Conservation (phyloP, 2,888 invertebrate species). For the Lasioglossum villosulum region DNA sequence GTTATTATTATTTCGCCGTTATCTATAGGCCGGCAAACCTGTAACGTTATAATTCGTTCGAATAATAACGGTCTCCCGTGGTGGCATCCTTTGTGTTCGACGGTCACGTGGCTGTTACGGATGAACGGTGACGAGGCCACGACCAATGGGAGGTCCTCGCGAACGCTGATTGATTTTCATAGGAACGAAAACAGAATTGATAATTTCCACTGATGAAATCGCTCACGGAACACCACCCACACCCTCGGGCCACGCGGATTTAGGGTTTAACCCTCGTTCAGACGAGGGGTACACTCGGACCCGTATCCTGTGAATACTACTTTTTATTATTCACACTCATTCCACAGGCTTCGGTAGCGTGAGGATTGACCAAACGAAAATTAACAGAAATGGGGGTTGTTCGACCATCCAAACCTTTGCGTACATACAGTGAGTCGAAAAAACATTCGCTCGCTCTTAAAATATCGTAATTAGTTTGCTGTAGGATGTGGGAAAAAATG, state of each 20-base stretch:
- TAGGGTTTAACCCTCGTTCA: slow-evolving; percentile 5
- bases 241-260: neutral
- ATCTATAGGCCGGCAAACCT: neutral
- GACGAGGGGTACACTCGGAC: neutral
- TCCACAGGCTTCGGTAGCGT: neutral
- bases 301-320: neutral
- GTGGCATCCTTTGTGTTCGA: neutral
- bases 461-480: too few species aligned
- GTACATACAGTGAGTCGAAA: too few species aligned
- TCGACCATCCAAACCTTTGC: too few species aligned
- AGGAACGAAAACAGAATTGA: slow-evolving; percentile 15
- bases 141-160: neutral
- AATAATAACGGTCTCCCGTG: slow-evolving; percentile 11
- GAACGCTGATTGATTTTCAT: slow-evolving; percentile 1
- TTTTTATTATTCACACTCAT: neutral
- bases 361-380: neutral
- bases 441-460: too few species aligned
- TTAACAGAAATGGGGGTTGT: neutral
- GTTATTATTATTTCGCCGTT: slow-evolving; percentile 5
- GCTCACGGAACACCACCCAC: neutral
- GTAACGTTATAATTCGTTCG: slow-evolving; percentile 19
- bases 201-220: slow-evolving; percentile 26
- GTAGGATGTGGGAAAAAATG: too few species aligned
- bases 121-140: neutral
- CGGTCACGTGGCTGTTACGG: slow-evolving; percentile 9